A percentile compares a stretch with the other conserved stretches of the same genome.
Evolutionary conservation across 1,140 invertebrate species (phyloP).

Genomic region (Drosophila obscura): DNA sequence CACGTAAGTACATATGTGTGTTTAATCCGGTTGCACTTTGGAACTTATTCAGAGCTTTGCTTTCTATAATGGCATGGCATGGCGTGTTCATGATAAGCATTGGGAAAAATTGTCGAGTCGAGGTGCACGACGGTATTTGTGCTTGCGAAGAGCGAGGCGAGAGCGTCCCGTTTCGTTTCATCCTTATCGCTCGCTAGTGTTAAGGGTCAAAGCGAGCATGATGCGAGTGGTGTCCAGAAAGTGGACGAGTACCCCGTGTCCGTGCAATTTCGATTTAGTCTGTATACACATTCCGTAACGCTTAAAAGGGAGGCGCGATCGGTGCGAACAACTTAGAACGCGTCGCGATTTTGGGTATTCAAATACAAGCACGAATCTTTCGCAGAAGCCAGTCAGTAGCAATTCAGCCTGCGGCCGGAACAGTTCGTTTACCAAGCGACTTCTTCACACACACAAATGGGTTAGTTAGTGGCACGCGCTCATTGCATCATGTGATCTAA

Average conservation of each 20-base stretch:
- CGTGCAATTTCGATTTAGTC: conserved; percentile 43
- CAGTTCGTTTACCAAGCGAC: conserved; percentile 14
- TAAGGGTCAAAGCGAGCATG: conserved; percentile 66
- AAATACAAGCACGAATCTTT: conserved; percentile 24
- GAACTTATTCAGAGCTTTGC: conserved; percentile 35
- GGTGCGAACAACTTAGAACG: background rate
- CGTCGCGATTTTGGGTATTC: conserved; percentile 28
- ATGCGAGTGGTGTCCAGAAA: conserved; percentile 20
- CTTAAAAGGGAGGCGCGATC: conserved; percentile 42
- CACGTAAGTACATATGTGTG: background rate
- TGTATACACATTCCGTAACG: conserved; percentile 23
- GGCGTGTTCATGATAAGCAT: conserved; percentile 67
- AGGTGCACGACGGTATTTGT: conserved; percentile 42
- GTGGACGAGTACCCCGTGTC: background rate
- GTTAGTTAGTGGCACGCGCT: conserved; percentile 41
- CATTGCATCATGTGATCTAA: background rate
- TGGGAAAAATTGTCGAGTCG: conserved; percentile 17
- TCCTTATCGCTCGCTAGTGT: conserved; percentile 44
- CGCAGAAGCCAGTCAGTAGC: conserved; percentile 30
- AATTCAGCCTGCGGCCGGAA: conserved; percentile 34
- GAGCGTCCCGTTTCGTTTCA: conserved; percentile 6
- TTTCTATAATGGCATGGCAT: conserved; percentile 44
- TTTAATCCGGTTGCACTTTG: conserved; percentile 55
- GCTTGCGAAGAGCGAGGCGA: background rate
- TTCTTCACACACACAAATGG: conserved; percentile 47